phyloP scores from a whole-genome alignment of 2,113 vertebrate species.

The Melanerpes formicivorus region DNA sequence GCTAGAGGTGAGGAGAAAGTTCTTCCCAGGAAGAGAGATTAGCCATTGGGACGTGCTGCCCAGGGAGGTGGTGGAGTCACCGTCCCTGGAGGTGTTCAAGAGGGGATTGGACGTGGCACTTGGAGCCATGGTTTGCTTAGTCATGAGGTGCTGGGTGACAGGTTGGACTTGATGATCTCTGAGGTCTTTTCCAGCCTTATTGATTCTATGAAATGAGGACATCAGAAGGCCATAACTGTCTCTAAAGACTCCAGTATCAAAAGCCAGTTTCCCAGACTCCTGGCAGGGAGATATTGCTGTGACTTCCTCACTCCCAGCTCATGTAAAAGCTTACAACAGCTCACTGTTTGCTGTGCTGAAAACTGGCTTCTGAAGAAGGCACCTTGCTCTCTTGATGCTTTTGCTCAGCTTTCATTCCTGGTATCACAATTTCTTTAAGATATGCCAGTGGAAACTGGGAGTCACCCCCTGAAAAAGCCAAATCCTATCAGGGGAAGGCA shows the following conservation, averaged over 20 bases:
- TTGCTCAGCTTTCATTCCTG: background rate
- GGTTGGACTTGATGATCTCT: too few relatives aligned
- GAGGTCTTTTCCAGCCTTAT: too few relatives aligned
- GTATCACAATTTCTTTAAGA: background rate
- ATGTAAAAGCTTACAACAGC: background rate
- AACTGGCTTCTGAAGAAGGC: background rate
- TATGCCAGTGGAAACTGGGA: background rate
- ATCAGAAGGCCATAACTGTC: background rate
- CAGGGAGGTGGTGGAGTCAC: too few relatives aligned
- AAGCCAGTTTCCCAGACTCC: background rate
- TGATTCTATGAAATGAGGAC: background rate
- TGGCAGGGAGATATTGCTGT: background rate
- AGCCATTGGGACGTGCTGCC: too few relatives aligned
- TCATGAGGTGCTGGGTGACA: too few relatives aligned
- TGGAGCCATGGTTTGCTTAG: too few relatives aligned
- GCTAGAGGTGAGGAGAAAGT: too few relatives aligned
- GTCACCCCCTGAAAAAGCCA: background rate
- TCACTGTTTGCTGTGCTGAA: background rate
- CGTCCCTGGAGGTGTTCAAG: too few relatives aligned
- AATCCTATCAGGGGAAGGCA: background rate
- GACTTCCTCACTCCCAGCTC: background rate
- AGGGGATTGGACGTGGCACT: too few relatives aligned
- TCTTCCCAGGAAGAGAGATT: too few relatives aligned
- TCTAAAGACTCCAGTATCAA: background rate
- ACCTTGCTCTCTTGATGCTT: background rate